Percentiles rank a stretch among this genome's conserved stretches.
Evolutionary conservation across 2,113 vertebrate genomes (phyloP).

Genomic region (Vicugna pacos): DNA sequence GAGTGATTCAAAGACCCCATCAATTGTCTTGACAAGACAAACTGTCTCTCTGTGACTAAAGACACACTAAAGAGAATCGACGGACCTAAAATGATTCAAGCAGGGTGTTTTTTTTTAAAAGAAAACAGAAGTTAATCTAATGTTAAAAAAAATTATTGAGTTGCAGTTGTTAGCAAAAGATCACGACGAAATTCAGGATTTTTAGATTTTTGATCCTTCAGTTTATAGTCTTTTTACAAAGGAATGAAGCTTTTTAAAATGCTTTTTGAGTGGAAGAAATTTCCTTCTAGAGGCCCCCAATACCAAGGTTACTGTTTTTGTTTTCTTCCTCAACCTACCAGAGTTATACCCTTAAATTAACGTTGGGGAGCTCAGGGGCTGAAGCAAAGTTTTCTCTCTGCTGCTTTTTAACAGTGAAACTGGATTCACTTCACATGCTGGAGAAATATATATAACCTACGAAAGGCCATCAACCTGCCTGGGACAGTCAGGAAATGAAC

Average conservation of each 20-base stretch:
- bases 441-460: background rate
- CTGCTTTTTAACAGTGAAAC: background rate
- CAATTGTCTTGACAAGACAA: slow-evolving; percentile 64
- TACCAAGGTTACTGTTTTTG: background rate
- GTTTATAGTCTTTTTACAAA: background rate
- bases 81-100: background rate
- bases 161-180: slow-evolving; percentile 15
- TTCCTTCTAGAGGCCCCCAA: background rate
- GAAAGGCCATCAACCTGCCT: background rate
- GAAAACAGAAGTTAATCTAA: slow-evolving; percentile 20
- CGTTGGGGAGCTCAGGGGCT: fast-evolving
- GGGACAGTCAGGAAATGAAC: fast-evolving
- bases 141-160: slow-evolving; percentile 27
- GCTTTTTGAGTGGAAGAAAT: background rate
- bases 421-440: background rate
- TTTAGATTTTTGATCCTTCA: background rate
- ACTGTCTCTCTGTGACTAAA: slow-evolving; percentile 45
- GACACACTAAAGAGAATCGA: slow-evolving; percentile 45
- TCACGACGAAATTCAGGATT: background rate
- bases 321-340: background rate
- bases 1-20: slow-evolving; percentile 43
- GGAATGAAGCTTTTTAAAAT: background rate
- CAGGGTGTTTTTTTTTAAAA: background rate
- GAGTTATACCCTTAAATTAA: no score
- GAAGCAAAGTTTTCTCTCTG: background rate